A percentile compares a stretch with the other conserved stretches of the same genome.
These are phyloP conservation scores for Etheostoma nigrum DNA, from an alignment of 2,797 vertebrate genomes.

Conservation along the genomic window DNA sequence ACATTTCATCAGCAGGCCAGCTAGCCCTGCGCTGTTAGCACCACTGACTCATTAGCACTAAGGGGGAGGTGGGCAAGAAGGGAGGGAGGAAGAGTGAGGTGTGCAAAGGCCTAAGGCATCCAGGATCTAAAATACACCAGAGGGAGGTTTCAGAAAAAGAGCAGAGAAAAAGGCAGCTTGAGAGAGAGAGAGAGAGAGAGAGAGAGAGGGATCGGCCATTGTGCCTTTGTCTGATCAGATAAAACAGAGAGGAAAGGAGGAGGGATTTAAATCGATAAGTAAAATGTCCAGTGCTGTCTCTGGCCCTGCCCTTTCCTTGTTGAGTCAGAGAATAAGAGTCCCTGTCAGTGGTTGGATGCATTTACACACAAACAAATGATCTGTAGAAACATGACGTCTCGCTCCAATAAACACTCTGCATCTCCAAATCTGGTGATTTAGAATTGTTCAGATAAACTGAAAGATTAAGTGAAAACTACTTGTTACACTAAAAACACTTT, in stretches of 20 bases:
- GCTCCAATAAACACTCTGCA: neutral
- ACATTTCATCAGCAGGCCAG: constrained; percentile 95
- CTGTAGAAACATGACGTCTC: constrained; percentile 12
- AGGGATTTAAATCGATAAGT: constrained; percentile 94
- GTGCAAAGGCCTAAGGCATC: constrained; percentile 66
- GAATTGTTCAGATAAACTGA: neutral
- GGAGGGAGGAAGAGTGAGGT: constrained; percentile 55
- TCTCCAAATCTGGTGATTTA: neutral
- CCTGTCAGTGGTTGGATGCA: constrained; percentile 41
- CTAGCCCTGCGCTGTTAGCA: constrained; percentile 73
- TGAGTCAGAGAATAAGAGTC: constrained; percentile 73
- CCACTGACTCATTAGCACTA: constrained; percentile 89
- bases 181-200: constrained; percentile 30
- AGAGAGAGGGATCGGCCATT: constrained; percentile 32
- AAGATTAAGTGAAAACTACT: neutral
- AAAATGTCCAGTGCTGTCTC: constrained; percentile 90
- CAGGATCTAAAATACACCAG: constrained; percentile 71
- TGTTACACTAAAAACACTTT: neutral
- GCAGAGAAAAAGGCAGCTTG: constrained; percentile 38
- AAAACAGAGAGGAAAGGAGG: constrained; percentile 74
- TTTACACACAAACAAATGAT: constrained; percentile 50
- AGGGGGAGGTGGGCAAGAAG: constrained; percentile 66
- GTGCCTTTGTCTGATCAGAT: constrained; percentile 73
- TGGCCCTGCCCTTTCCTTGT: constrained; percentile 88
- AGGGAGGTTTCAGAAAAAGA: constrained; percentile 77